Evolutionary conservation across 2,113 vertebrate genomes (phyloP).

Genomic region (Kryptolebias marmoratus): DNA sequence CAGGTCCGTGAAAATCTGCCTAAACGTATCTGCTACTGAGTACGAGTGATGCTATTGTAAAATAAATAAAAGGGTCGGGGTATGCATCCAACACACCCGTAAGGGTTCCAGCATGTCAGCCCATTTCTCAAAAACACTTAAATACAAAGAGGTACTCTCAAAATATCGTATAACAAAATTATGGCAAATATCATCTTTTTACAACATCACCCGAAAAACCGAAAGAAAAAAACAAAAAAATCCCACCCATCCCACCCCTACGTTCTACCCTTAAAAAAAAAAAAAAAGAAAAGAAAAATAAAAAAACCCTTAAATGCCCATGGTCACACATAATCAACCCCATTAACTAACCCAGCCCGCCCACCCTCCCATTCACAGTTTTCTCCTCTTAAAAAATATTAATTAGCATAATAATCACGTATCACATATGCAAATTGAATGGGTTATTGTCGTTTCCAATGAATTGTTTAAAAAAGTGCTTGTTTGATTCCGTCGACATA

Average conservation of each 20-base stretch:
- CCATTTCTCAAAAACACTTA: conserved; percentile 75
- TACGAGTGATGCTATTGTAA: conserved; percentile 57
- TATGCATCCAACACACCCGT: conserved; percentile 52
- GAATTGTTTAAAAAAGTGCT: conserved; percentile 81
- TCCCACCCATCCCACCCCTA: neutral
- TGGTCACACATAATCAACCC: conserved; percentile 54
- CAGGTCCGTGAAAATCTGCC: conserved; percentile 65
- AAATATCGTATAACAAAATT: conserved; percentile 76
- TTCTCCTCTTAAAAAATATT: conserved; percentile 76
- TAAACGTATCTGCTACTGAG: conserved; percentile 49
- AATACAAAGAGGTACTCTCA: conserved; percentile 80
- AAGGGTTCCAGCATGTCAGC: conserved; percentile 75
- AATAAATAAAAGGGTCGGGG: conserved; percentile 75
- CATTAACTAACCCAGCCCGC: conserved; percentile 41
- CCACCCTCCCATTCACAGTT: conserved; percentile 77
- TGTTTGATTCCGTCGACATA: conserved; percentile 79
- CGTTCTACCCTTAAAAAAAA: conserved; percentile 51
- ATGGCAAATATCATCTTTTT: conserved; percentile 73
- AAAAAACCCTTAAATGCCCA: conserved; percentile 73
- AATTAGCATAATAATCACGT: conserved; percentile 66
- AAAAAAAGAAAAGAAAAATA: conserved; percentile 32
- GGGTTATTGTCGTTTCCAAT: conserved; percentile 75
- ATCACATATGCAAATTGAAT: conserved; percentile 66
- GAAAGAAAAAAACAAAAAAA: conserved; percentile 31
- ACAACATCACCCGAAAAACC: conserved; percentile 69